phyloP scores from a whole-genome alignment of 2,113 vertebrate genomes.

The Chroicocephalus ridibundus region DNA sequence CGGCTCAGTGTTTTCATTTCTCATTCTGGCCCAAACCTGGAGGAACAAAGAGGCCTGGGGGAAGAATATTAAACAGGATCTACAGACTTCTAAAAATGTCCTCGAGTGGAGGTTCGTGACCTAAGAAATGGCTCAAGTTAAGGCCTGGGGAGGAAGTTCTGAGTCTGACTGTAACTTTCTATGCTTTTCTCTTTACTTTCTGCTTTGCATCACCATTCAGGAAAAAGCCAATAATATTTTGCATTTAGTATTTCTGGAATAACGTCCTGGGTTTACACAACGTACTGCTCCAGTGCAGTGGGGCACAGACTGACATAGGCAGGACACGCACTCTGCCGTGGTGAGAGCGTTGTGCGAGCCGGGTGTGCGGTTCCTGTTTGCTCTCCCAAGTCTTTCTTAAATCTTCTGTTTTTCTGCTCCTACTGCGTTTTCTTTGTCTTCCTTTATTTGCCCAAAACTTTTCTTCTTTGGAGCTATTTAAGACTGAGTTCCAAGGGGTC shows the following conservation, averaged over 20 bases:
- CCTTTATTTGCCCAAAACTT: background rate
- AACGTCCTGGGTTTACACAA: background rate
- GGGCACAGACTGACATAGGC: rapidly evolving
- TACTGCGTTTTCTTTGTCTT: background rate
- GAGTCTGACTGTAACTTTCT: background rate
- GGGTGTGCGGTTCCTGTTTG: background rate
- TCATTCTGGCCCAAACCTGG: background rate
- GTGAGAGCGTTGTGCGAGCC: rapidly evolving
- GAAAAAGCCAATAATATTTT: background rate
- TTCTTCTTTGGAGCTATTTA: slow-evolving; percentile 13
- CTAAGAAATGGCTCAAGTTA: background rate
- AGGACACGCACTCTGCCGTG: background rate
- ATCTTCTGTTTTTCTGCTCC: background rate
- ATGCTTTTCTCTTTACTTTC: background rate
- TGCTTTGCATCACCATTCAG: background rate
- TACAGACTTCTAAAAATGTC: background rate
- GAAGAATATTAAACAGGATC: slow-evolving; percentile 27
- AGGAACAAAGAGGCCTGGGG: background rate
- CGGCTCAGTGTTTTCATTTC: background rate
- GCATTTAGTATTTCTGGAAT: background rate
- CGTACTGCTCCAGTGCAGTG: rapidly evolving
- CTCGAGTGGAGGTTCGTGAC: background rate
- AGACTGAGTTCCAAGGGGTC: background rate
- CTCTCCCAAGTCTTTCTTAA: background rate
- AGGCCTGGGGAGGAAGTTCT: background rate